Conservation (phyloP, 1,140 invertebrate species). For the Chelonus insularis region DNA sequence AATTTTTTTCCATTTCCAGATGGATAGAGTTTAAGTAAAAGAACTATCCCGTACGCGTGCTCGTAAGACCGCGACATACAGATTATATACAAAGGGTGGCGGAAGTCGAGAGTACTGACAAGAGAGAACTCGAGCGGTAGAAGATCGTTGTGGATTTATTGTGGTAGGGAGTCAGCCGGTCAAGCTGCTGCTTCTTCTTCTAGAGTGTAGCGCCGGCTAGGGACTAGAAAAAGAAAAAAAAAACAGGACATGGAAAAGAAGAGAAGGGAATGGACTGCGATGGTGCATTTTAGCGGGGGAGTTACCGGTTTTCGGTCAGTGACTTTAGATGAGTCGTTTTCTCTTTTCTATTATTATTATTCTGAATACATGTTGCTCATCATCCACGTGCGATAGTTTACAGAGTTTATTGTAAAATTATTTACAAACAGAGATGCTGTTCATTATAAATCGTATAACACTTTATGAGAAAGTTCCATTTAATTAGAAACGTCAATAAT, state of each 20-base stretch:
- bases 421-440: too few species aligned
- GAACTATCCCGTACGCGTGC: neutral
- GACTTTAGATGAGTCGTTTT: conserved; percentile 4
- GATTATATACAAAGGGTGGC: conserved; percentile 6
- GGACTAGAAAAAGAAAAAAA: neutral
- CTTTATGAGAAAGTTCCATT: too few species aligned
- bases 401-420: too few species aligned
- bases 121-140: neutral
- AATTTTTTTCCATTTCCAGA: neutral
- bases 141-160: neutral
- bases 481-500: too few species aligned
- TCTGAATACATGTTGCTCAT: conserved; percentile 1
- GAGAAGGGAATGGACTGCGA: neutral
- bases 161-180: conserved; percentile 14
- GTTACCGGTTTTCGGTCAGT: conserved; percentile 15
- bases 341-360: neutral
- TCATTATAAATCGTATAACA: too few species aligned
- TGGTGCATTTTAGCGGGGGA: conserved; percentile 20
- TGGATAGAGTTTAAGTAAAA: too few species aligned
- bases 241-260: neutral
- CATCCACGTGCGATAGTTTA: conserved; percentile 5
- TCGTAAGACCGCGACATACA: neutral
- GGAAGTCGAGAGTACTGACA: conserved; percentile 10
- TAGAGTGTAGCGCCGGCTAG: neutral
- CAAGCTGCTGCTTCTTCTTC: neutral